Evolutionary conservation across 2,888 invertebrate species (phyloP).

Genomic region (Dryococelus australis): DNA sequence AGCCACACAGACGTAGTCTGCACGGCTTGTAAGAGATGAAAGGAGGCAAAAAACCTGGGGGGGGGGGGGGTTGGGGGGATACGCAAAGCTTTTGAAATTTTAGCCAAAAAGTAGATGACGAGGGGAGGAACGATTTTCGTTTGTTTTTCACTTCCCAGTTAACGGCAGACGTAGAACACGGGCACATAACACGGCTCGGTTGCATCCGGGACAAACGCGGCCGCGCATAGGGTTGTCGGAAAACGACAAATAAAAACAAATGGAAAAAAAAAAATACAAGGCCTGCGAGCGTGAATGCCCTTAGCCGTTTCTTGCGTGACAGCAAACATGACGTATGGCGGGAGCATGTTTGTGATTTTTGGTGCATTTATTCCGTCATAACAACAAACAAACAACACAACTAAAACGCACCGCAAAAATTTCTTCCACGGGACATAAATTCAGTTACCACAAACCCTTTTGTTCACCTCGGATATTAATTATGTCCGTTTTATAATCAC

Average conservation of each 20-base stretch:
- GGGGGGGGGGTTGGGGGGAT: not conserved
- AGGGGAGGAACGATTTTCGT: not conserved
- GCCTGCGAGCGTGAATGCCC: not conserved
- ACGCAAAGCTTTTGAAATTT: not conserved
- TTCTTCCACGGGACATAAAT: slow-evolving; percentile 22
- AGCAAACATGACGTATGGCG: slow-evolving; percentile 9
- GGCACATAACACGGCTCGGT: not conserved
- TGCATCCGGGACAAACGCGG: not conserved
- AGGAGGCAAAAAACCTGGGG: not conserved
- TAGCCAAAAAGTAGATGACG: not conserved
- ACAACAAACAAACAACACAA: not conserved
- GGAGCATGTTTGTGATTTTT: slow-evolving; percentile 16
- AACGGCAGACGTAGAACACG: not conserved
- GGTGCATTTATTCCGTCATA: slow-evolving; percentile 9
- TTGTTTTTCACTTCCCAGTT: not conserved
- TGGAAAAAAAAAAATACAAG: not conserved
- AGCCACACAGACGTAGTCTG: too few relatives aligned
- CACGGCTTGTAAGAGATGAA: too few relatives aligned
- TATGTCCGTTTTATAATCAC: slow-evolving; percentile 24
- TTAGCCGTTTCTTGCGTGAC: not conserved
- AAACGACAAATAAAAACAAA: not conserved
- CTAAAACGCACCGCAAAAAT: slow-evolving; percentile 1
- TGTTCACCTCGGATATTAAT: slow-evolving; percentile 28
- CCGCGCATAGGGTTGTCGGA: not conserved
- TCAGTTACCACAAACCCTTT: slow-evolving; percentile 25